These are phyloP conservation scores for Nycticebus coucang DNA, from an alignment of 2,113 vertebrate species.

Conservation along the genomic window DNA sequence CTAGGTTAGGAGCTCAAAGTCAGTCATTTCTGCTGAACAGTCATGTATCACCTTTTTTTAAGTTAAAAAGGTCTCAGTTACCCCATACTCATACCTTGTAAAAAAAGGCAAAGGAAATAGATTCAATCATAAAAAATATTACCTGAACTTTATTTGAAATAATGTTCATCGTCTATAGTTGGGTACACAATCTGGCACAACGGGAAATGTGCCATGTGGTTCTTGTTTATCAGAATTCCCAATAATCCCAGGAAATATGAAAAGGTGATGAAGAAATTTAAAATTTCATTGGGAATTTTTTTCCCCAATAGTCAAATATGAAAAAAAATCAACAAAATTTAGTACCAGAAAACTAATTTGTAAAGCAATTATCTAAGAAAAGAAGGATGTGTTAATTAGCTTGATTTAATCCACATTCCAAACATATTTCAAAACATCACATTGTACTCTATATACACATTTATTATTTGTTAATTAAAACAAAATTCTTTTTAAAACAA, in stretches of 20 bases:
- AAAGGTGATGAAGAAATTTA: neutral
- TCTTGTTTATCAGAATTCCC: neutral
- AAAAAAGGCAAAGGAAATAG: neutral
- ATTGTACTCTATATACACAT: neutral
- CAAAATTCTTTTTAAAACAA: neutral
- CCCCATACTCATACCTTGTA: neutral
- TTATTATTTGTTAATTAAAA: neutral
- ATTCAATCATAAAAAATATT: neutral
- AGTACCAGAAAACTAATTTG: neutral
- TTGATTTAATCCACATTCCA: neutral
- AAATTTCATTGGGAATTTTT: slow-evolving; percentile 6
- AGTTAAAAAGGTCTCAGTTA: neutral
- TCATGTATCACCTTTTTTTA: neutral
- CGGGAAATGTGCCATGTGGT: neutral
- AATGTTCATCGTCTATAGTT: neutral
- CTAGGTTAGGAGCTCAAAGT: neutral
- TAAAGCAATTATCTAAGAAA: neutral
- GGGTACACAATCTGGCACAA: neutral
- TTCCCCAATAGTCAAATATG: neutral
- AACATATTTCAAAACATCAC: neutral
- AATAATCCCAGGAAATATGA: slow-evolving; percentile 3
- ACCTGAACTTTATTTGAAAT: neutral
- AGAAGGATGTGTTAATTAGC: neutral
- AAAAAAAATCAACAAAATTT: slow-evolving; percentile 21
- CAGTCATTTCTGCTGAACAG: neutral